Percentiles rank a stretch among this genome's conserved stretches.
These are phyloP conservation scores for Macrophya alboannulata DNA, from an alignment of 2,888 invertebrate species.

Conservation along the genomic window DNA sequence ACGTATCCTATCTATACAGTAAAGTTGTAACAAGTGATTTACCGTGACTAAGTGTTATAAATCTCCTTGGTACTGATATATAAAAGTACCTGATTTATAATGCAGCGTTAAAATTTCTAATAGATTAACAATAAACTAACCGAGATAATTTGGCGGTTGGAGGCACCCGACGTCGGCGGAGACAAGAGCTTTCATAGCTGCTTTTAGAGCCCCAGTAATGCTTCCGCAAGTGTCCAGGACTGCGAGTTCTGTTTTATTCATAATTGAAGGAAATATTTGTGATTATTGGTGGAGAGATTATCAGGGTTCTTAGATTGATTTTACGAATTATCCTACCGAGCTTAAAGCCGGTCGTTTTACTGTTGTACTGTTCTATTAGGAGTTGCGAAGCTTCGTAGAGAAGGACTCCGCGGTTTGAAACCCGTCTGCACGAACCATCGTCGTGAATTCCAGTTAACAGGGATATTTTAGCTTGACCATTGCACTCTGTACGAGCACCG, in stretches of 20 bases:
- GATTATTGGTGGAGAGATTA: not conserved
- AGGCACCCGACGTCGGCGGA: conserved; percentile 77
- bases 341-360: conserved; percentile 72
- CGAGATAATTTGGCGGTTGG: conserved; percentile 77
- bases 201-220: conserved; percentile 75
- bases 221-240: conserved; percentile 79
- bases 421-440: conserved; percentile 71
- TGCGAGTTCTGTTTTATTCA: conserved; percentile 63
- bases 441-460: conserved; percentile 73
- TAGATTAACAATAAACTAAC: conserved; percentile 65
- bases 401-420: conserved; percentile 73
- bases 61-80: not conserved
- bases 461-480: conserved; percentile 70
- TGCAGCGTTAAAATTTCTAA: not conserved
- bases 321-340: conserved; percentile 69
- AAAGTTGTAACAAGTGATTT: not conserved
- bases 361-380: conserved; percentile 72
- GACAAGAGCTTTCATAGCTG: conserved; percentile 78
- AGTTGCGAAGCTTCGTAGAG: conserved; percentile 74
- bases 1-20: no score
- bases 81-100: not conserved
- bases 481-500: conserved; percentile 72
- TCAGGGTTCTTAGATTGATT: not conserved
- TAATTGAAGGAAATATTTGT: conserved; percentile 6
- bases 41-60: not conserved